Percentiles rank a stretch among this genome's conserved stretches.
These are phyloP conservation scores for Apamea crenata DNA, from an alignment of 2,888 invertebrate species.

Conservation along the genomic window DNA sequence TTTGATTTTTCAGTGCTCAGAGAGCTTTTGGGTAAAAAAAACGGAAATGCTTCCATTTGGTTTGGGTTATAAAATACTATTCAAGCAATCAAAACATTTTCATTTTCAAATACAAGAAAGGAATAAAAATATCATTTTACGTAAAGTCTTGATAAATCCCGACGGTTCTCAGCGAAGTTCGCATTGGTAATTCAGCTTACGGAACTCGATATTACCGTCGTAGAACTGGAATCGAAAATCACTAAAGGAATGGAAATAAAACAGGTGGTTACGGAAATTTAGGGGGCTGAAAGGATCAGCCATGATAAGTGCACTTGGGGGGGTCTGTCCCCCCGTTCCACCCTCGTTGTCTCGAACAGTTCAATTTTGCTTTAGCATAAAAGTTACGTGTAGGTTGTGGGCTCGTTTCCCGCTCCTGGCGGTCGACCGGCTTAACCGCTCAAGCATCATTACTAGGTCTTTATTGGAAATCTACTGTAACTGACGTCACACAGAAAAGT, in stretches of 20 bases:
- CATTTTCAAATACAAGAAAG: neutral
- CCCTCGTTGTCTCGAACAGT: conserved; percentile 2
- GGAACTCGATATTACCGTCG: conserved; percentile 19
- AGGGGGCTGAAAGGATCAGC: conserved; percentile 22
- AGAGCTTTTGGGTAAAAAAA: neutral
- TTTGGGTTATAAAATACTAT: neutral
- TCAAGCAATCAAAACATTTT: neutral
- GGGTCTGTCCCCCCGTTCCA: neutral
- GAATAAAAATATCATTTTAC: neutral
- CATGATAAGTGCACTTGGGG: conserved; percentile 9
- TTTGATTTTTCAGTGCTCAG: neutral
- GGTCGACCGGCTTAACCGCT: neutral
- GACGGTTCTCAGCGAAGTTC: neutral
- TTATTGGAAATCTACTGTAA: conserved; percentile 16
- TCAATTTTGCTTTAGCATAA: conserved; percentile 18
- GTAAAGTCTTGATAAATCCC: conserved; percentile 15
- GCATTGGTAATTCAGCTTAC: conserved; percentile 22
- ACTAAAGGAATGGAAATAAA: conserved; percentile 44
- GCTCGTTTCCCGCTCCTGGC: neutral
- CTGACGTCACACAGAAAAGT: neutral
- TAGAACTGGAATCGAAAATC: conserved; percentile 27
- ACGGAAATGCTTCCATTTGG: neutral
- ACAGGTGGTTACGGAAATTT: conserved; percentile 57
- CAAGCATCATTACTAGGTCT: neutral
- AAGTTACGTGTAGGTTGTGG: neutral